Base-by-base conservation (phyloP, 2,113 vertebrate species). In the Gorsachius goisagi region DNA sequence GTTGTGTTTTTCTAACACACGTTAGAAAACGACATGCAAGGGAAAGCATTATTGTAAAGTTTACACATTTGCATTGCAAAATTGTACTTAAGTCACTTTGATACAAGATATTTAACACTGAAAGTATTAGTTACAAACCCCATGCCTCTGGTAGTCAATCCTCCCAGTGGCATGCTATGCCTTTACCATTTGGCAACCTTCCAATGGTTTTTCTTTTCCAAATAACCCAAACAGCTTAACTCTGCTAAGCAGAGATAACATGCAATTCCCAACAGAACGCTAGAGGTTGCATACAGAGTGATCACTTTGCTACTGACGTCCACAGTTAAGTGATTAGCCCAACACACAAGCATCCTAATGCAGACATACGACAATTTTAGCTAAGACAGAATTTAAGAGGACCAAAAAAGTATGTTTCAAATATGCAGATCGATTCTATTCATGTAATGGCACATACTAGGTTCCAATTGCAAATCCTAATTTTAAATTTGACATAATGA, bases 221-320 rank as follows among this genome's bases (percentile, higher is more conserved):
- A 77, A 86, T 28, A 80, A 77, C 32, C 59, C 72, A 23, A 93
- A 84, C 37, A 96, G 78, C 49, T 95, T 80, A 92, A 50, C 78
- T 93, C 60, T 66, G 56, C 68, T 91, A 92, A 85, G 72, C 60
- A 94, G 81, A 53, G 52, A 73, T 75, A 97, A 93, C 72, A 33
- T 5, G 27, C 52, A 76, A n/a, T 52, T 94, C 63, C 72, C 92
- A 89, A 41, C 28, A 93, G 92, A 81, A 22, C 23, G 23, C 64
- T 33, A 68, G 19, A 71, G 60, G 27, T 44, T 74, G 59, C 62
- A 58, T 12, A 62, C 24, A 44, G 37, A 67, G 49, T 3, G 6
- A 76, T 74, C 80, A 18, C 44, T 39, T 77, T 71, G 37, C 75
- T 77, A 33, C 72, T 9, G 49, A 89, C 60, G 9, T 75, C 44